Evolutionary conservation across 2,113 vertebrate species (phyloP), one percentile per base, ranked within the genome.

Genomic region (Leptobrachium ailaonicum): DNA sequence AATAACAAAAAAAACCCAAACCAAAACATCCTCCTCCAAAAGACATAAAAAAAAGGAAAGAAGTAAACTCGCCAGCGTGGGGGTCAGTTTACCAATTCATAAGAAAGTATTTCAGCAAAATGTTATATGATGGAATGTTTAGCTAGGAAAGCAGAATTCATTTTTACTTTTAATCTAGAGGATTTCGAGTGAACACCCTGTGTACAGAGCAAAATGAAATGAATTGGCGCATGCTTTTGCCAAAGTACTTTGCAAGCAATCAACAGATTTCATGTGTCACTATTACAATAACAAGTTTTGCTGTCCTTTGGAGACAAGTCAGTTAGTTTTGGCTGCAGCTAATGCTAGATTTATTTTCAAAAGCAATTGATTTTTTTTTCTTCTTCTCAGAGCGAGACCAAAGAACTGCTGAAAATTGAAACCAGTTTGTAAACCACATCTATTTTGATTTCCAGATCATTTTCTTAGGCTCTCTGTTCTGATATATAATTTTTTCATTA

Each of bases 281-380:
- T 74, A 81, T 81, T 81, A 81, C 72, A 81, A 81, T 81, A 81
- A 81, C 72, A 81, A 75, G 79, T 81, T 75, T 81, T 81, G 79
- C 79, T 81, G 79, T 81, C 79, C 79, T 81, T 81, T 74, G 79
- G 79, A 81, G 79, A 81, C 79, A 81, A 75, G 71, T 81, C 79
- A 81, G 79, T 81, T 81, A 69, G 79, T 81, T 81, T 81, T 81
- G 79, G 79, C 79, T 81, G 64, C 53, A 41, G 53, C 71, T 68
- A 64, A 75, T 68, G 72, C 72, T 81, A 69, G 79, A 68, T 81
- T 81, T 75, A 75, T 81, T 75, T 81, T 81, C 72, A 69, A 81
- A 81, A 81, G 71, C 79, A 81, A 80, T 75, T 62, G 79, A 81
- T 81, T 81, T 81, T 74, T 60, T 79, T 79, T 71, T 44, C 50